phyloP scores from a whole-genome alignment of 2,797 vertebrate species.

The Propithecus perrieri region DNA sequence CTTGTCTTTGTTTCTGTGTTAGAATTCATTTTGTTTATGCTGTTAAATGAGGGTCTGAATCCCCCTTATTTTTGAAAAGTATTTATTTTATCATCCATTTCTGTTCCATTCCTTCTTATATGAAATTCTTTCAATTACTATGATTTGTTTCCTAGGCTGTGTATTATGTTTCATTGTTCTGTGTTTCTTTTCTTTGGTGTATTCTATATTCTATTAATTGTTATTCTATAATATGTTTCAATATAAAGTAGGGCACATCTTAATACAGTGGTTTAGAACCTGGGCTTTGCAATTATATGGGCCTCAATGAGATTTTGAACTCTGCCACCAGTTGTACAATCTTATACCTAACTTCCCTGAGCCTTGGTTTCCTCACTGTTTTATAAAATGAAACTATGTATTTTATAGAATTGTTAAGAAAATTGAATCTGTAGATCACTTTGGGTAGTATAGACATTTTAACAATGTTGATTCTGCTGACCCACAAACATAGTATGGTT shows the following conservation, averaged over 20 bases:
- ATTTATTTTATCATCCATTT: not conserved
- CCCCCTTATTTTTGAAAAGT: not conserved
- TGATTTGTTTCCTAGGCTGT: not conserved
- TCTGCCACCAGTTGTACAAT: not conserved
- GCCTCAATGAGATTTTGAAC: slow-evolving; percentile 37
- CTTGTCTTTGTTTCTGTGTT: not conserved
- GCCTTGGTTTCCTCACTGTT: not conserved
- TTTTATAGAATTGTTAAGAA: slow-evolving; percentile 42
- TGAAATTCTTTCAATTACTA: not conserved
- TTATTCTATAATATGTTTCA: slow-evolving; percentile 9
- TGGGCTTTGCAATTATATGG: not conserved
- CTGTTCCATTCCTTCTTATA: not conserved
- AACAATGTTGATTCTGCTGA: no score
- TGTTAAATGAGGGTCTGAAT: slow-evolving; percentile 10
- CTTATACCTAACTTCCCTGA: not conserved
- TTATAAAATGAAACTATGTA: not conserved
- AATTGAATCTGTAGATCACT: not conserved
- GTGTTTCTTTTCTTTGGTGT: slow-evolving; percentile 39
- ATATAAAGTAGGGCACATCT: not conserved
- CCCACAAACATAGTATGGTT: no score
- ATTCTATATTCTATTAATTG: not conserved
- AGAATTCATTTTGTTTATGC: slow-evolving; percentile 36
- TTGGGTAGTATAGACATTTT: no score
- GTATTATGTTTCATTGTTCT: not conserved
- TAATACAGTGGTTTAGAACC: not conserved